Evolutionary conservation across 2,797 vertebrate species (phyloP), one percentile per base, ranked within the genome.

Genomic region (Platyrinchus mystaceus): DNA sequence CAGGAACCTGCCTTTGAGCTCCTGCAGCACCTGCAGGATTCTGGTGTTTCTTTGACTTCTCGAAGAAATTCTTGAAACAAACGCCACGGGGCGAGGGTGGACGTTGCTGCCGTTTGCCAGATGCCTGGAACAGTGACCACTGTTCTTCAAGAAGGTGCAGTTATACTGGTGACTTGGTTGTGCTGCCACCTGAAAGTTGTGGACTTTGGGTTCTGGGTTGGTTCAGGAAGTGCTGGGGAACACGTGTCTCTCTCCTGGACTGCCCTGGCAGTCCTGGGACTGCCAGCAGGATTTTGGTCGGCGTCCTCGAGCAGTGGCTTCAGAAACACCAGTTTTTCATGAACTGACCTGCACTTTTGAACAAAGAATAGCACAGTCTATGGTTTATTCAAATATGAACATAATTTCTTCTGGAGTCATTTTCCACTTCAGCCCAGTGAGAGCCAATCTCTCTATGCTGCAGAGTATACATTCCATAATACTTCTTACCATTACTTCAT

Each of bases 281-380:
- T 94, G 93, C 95, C 86, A 77, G 94, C 49, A 47, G 67, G 37
- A 11, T 5, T 80, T 53, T 88, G 94, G 63, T 44, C 93, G 53
- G 52, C 3, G 1, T 64, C 77, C 69, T 89, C 76, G 68, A 93
- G 84, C 32, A 37, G 47, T 10, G 66, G 90, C 90, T 77, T 88
- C 75, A 71, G 11, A 77, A 96, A 82, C 43, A 55, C 69, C 92
- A 80, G 81, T 84, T 90, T 11, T 26, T 68, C 84, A 19, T 34
- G 55, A 92, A 84, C 83, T 84, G 59, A 83, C 64, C 95, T 95
- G 97, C 97, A 98, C 98, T 98, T 98, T 97, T n/a, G 79, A 95
- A 96, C 86, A 73, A 83, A 6, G 3, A 84, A 87, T 87, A 95
- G 96, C 95, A 96, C 95, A 97, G 80, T 74, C 84, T 87, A 15